Conservation (phyloP, 2,113 vertebrate genomes). For the Erythrolamprus reginae region DNA sequence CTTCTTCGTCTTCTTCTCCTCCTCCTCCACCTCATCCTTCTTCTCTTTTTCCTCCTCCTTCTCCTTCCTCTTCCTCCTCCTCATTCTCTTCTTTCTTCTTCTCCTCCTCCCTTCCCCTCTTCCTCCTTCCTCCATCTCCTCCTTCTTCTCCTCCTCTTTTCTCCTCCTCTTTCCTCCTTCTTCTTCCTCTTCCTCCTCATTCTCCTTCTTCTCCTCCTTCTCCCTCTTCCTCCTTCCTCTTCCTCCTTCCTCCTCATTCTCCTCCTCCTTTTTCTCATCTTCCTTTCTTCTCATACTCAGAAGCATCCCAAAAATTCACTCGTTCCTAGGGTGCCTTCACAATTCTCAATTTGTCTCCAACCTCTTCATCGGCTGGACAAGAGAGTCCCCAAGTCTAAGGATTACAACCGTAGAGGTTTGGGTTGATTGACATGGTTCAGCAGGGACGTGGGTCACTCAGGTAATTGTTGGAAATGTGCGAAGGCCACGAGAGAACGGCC, state of each 20-base stretch:
- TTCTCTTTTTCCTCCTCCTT: too few relatives aligned
- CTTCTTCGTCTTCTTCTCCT: not conserved
- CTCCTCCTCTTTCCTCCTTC: too few relatives aligned
- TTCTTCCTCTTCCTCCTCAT: too few relatives aligned
- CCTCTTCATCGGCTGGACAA: not conserved
- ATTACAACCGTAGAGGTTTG: not conserved
- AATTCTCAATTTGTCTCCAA: not conserved
- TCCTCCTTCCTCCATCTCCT: too few relatives aligned
- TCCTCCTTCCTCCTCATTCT: not conserved
- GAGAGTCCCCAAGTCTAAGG: not conserved
- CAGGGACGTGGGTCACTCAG: not conserved
- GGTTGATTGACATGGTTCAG: not conserved
- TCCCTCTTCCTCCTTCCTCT: rapidly evolving
- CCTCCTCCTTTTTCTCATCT: rapidly evolving
- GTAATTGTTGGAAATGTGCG: not conserved
- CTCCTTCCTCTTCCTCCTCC: too few relatives aligned
- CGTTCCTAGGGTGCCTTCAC: not conserved
- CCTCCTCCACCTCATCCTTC: too few relatives aligned
- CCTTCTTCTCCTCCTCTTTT: too few relatives aligned
- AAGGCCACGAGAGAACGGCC: not conserved
- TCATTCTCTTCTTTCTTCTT: rapidly evolving
- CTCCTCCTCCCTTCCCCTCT: too few relatives aligned
- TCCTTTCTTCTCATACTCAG: not conserved
- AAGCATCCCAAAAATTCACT: not conserved
- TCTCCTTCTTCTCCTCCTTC: too few relatives aligned